Base-by-base conservation (phyloP, 2,797 vertebrate genomes). In the Bryconaethiops microstoma region DNA sequence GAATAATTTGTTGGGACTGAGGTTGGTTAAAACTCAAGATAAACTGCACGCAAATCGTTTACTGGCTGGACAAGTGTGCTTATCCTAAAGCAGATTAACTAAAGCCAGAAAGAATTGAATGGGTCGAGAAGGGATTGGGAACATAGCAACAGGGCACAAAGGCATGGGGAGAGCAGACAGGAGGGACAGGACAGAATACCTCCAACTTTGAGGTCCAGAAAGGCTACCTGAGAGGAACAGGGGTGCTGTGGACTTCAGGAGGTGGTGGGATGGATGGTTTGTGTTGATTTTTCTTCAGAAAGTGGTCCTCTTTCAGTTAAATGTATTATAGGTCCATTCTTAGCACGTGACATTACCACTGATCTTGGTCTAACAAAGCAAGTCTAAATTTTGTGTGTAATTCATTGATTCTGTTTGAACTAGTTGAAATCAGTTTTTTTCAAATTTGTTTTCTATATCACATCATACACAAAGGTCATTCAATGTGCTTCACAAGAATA, bases 91-190 rank as follows among this genome's bases (percentile, higher is more conserved):
- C 42, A 73, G 78, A 74, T 81, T 69, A 77, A 57, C 17, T 65
- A 76, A 77, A 82, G 62, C 69, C 74, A 84, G 39, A 75, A 73
- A 76, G 25, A 79, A 83, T 25, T 55, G 21, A 68, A 14, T 50
- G 25, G 19, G 42, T 80, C 48, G 52, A 77, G 48, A 67, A 4
- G 55, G 54, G 72, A 84, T 64, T 70, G 65, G 45, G 52, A 69
- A 73, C 67, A 77, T 59, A 40, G 76, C 60, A 79, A 81, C 67
- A 57, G 5, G 35, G 48, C 9, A 23, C 39, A 75, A 59, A 54
- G 4, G n/a, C 12, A 45, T 48, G 7, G 54, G 65, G 57, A 77
- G 39, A 67, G n/a, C 52, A 60, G 57, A 57, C 45, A 17, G n/a
- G 52, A 48, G 54, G 19, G 55, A 42, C 62, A 23, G 74, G 39